Conservation (phyloP, 23 tunicate genomes). For the Phallusia fumigata region DNA sequence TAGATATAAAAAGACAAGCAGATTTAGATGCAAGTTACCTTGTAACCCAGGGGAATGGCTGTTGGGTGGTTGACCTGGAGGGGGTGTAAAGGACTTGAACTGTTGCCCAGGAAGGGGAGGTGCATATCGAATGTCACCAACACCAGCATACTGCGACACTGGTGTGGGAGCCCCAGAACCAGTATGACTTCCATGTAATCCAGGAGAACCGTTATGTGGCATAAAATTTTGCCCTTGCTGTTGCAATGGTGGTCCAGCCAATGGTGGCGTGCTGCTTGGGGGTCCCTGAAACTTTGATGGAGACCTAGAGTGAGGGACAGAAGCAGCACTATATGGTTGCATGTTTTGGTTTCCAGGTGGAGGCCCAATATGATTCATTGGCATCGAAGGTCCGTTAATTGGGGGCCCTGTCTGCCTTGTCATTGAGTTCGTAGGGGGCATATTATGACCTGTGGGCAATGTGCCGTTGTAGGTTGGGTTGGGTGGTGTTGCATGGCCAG, state of each 20-base stretch:
- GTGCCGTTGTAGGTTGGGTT: not conserved
- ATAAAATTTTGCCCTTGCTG: not conserved
- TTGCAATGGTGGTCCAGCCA: not conserved
- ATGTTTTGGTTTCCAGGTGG: not conserved
- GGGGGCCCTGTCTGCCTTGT: not conserved
- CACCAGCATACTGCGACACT: not conserved
- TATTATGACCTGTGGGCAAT: not conserved
- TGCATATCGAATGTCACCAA: not conserved
- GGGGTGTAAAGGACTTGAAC: slow-evolving; percentile 10
- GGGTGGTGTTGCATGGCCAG: not conserved
- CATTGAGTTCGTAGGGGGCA: not conserved
- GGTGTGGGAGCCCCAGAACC: not conserved
- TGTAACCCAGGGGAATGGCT: slow-evolving; percentile 10
- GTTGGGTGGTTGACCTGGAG: slow-evolving; percentile 6
- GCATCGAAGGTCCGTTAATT: not conserved
- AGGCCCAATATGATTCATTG: not conserved
- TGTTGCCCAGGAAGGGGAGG: slow-evolving; percentile 20
- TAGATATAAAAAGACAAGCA: not conserved
- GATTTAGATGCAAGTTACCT: not conserved
- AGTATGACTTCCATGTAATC: not conserved
- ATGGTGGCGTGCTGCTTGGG: not conserved
- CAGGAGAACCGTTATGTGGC: not conserved
- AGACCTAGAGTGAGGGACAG: not conserved
- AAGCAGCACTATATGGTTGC: not conserved
- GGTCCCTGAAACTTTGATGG: not conserved